A percentile compares a stretch with the other conserved stretches of the same genome.
Evolutionary conservation across 2,888 invertebrate genomes (phyloP).

Genomic region (Pedicia rivosa): DNA sequence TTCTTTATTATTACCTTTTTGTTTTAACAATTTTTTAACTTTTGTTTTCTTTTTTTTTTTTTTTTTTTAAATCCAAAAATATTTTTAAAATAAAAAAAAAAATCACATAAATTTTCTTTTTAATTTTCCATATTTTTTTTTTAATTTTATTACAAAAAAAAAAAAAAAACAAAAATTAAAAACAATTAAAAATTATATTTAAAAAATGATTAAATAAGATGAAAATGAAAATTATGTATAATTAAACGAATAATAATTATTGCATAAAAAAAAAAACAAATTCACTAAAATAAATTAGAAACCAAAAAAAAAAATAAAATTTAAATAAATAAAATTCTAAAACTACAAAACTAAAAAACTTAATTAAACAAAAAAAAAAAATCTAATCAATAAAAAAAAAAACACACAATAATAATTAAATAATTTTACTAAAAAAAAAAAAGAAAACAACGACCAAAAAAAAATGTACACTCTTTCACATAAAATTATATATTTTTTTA

Average conservation of each 20-base stretch:
- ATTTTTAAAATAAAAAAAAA: neutral
- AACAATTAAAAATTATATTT: too few relatives aligned
- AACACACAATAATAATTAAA: conserved; percentile 6
- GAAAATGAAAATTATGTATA: too few relatives aligned
- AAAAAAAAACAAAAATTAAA: neutral
- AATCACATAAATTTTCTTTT: conserved; percentile 3
- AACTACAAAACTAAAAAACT: neutral
- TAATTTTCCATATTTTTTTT: conserved; percentile 1
- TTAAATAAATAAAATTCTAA: neutral
- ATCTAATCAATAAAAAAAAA: neutral
- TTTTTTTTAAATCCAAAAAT: too few relatives aligned
- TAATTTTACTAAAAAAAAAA: conserved; percentile 8
- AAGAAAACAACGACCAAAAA: too few relatives aligned
- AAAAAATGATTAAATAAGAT: too few relatives aligned
- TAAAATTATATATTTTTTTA: conserved; percentile 44
- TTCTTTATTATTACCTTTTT: conserved; percentile 1
- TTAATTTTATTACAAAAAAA: conserved; percentile 1
- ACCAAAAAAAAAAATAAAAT: too few relatives aligned
- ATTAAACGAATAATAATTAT: too few relatives aligned
- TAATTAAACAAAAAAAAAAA: neutral
- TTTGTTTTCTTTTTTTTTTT: neutral
- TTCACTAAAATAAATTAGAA: too few relatives aligned
- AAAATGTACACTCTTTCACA: too few relatives aligned
- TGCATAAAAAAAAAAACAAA: too few relatives aligned
- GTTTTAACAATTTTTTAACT: neutral